phyloP scores from a whole-genome alignment of 2,797 vertebrate genomes.

The Phoebastria nigripes region DNA sequence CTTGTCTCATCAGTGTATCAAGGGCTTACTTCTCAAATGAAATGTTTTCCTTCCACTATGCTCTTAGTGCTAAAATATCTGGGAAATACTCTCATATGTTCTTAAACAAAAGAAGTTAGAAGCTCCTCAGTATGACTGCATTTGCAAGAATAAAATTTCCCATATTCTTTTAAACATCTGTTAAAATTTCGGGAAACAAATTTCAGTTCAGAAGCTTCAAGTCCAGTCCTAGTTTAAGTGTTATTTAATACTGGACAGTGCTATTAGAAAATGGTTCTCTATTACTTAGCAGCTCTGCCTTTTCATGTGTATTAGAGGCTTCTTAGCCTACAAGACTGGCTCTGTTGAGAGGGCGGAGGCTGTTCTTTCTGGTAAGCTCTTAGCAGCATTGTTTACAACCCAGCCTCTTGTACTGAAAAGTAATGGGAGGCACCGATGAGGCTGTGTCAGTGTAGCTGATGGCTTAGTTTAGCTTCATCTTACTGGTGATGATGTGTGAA shows the following conservation, averaged over 20 bases:
- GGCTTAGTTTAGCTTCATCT: background rate
- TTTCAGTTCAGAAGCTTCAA: background rate
- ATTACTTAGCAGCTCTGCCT: background rate
- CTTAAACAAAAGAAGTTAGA: background rate
- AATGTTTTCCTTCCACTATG: background rate
- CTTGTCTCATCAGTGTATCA: background rate
- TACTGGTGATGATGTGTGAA: background rate
- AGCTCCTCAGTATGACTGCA: background rate
- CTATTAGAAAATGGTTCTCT: background rate
- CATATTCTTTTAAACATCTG: background rate
- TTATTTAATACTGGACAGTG: background rate
- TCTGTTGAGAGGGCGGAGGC: background rate
- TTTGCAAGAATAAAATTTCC: background rate
- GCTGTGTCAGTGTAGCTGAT: background rate
- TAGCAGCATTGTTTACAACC: background rate
- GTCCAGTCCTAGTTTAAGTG: background rate
- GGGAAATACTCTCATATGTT: background rate
- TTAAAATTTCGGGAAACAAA: background rate
- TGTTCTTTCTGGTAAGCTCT: background rate
- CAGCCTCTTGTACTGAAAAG: background rate
- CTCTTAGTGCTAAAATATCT: background rate
- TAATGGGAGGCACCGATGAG: background rate
- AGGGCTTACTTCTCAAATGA: conserved; percentile 24
- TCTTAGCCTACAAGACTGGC: background rate
- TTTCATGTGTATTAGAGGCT: background rate